Evolutionary conservation across 2,888 invertebrate species (phyloP).

Genomic region (Heliconius sara): DNA sequence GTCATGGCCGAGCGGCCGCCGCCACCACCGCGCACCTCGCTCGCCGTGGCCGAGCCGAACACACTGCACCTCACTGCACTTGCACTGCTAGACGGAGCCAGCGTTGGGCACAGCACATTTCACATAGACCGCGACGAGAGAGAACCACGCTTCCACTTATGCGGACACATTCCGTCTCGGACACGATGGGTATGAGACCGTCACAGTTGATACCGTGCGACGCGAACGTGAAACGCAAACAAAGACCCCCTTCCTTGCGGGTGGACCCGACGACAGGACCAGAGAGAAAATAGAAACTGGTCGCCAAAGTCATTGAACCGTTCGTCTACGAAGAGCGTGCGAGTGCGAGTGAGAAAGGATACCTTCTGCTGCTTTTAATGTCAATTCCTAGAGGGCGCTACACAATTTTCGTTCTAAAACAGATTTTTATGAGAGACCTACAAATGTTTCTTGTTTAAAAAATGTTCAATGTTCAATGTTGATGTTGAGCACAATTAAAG

Average conservation of each 20-base stretch:
- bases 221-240: slow-evolving; percentile 83
- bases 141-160: slow-evolving; percentile 81
- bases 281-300: slow-evolving; percentile 84
- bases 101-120: slow-evolving; percentile 78
- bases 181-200: slow-evolving; percentile 71
- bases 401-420: slow-evolving; percentile 30
- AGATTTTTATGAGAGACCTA: slow-evolving; percentile 61
- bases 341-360: slow-evolving; percentile 75
- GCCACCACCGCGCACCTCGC: slow-evolving; percentile 77
- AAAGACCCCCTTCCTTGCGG: slow-evolving; percentile 79
- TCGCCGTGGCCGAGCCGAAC: slow-evolving; percentile 79
- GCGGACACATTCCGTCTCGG: slow-evolving; percentile 82
- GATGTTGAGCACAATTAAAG: no score
- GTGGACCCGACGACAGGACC: slow-evolving; percentile 79
- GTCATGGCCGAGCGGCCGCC: slow-evolving; percentile 82
- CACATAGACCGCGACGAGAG: slow-evolving; percentile 80
- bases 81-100: slow-evolving; percentile 80
- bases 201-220: slow-evolving; percentile 76
- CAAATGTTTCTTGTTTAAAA: not conserved
- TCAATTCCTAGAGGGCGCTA: slow-evolving; percentile 65
- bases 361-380: slow-evolving; percentile 43
- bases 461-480: no score
- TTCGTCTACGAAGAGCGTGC: slow-evolving; percentile 66
- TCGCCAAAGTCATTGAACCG: slow-evolving; percentile 83
- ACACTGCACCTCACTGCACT: slow-evolving; percentile 83